Evolutionary conservation across 1,140 invertebrate species (phyloP).

Genomic region (Chlorops oryzae): DNA sequence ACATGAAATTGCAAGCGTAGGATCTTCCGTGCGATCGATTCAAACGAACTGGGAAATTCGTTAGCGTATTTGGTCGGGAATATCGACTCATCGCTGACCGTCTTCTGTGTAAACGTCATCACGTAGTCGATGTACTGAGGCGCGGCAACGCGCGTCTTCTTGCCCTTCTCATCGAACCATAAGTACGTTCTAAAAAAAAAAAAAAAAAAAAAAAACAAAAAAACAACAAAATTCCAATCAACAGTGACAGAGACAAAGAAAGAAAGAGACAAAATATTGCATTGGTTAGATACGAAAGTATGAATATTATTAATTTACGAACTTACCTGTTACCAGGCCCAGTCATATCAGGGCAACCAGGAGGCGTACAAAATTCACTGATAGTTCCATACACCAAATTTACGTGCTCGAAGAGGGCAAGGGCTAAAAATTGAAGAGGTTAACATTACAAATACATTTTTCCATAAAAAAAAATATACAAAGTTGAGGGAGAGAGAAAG

Average conservation of each 20-base stretch:
- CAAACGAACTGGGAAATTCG: slow-evolving; percentile 91
- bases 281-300: background rate
- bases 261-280: too few relatives aligned
- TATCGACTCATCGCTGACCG: slow-evolving; percentile 91
- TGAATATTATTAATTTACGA: background rate
- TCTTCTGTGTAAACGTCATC: slow-evolving; percentile 96
- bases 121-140: slow-evolving; percentile 98
- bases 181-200: slow-evolving; percentile 75
- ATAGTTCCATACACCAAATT: slow-evolving; percentile 96
- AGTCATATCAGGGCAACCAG: slow-evolving; percentile 89
- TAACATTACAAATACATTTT: background rate
- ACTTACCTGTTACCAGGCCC: slow-evolving; percentile 84
- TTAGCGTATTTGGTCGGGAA: slow-evolving; percentile 98
- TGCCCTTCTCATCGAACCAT: slow-evolving; percentile 98
- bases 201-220: background rate
- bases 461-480: too few relatives aligned
- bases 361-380: slow-evolving; percentile 95
- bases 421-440: slow-evolving; percentile 54
- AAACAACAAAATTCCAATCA: background rate
- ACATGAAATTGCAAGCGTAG: slow-evolving; percentile 94
- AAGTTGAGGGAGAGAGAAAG: too few relatives aligned
- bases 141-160: slow-evolving; percentile 92
- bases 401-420: slow-evolving; percentile 96
- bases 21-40: slow-evolving; percentile 92
- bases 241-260: background rate